Conservation (phyloP, 2,797 vertebrate genomes). For the Natrix natrix region DNA sequence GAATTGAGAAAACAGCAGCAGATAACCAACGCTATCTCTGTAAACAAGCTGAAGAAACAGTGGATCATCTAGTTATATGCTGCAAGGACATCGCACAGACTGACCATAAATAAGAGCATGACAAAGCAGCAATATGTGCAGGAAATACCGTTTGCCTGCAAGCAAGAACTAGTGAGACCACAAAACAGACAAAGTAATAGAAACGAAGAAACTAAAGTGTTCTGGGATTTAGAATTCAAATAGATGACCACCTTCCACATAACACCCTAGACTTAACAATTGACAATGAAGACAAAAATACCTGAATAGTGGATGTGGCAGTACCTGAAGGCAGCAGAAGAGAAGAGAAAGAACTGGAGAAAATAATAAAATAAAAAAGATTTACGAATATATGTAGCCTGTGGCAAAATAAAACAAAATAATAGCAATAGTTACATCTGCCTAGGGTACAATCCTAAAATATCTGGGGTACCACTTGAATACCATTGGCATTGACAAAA, state of each 20-base stretch:
- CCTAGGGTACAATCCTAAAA: background rate
- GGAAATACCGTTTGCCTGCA: background rate
- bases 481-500: background rate
- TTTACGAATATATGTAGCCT: background rate
- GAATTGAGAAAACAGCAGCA: background rate
- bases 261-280: background rate
- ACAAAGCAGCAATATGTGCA: background rate
- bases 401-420: background rate
- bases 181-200: too few species aligned
- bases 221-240: background rate
- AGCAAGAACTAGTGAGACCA: background rate
- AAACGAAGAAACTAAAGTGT: background rate
- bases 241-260: background rate
- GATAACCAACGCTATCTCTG: background rate
- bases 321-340: background rate
- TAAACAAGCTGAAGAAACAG: background rate
- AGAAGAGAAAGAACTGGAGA: background rate
- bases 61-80: background rate
- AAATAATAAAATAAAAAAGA: background rate
- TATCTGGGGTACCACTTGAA: background rate
- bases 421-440: background rate
- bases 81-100: background rate
- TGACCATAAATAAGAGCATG: background rate
- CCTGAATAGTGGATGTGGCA: background rate
- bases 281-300: background rate